A percentile compares a stretch with the other conserved stretches of the same genome.
Conservation (phyloP, 2,888 invertebrate genomes). For the Phyto melanocephala region DNA sequence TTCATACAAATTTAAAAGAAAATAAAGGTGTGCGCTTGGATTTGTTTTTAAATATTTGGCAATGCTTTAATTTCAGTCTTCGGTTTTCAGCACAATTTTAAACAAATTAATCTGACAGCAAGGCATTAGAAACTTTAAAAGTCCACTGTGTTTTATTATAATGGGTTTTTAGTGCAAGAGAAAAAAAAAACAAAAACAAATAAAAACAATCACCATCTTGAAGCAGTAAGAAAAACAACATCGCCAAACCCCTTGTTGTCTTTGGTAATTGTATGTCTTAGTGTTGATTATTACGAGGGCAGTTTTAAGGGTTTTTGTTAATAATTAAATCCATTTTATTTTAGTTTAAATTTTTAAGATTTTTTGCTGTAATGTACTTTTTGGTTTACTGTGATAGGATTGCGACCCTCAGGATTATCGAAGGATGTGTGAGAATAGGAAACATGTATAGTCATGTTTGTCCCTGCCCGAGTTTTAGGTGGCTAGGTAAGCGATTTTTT, state of each 20-base stretch:
- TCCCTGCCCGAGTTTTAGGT: too few species aligned
- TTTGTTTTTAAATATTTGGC: background rate
- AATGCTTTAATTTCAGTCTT: background rate
- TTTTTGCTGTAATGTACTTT: too few species aligned
- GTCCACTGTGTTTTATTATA: constrained; percentile 16
- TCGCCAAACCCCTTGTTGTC: constrained; percentile 20
- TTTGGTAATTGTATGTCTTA: background rate
- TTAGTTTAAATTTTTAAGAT: too few species aligned
- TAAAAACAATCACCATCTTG: constrained; percentile 3
- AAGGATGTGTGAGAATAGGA: too few species aligned
- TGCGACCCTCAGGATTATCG: too few species aligned
- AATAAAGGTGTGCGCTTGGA: background rate
- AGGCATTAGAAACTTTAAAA: background rate
- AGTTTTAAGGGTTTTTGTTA: background rate
- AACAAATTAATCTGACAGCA: too few species aligned
- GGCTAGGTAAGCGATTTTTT: too few species aligned
- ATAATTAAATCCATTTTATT: too few species aligned
- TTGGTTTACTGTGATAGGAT: too few species aligned
- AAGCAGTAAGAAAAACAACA: background rate
- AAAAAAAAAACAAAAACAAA: background rate
- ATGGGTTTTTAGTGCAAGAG: background rate
- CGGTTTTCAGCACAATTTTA: too few species aligned
- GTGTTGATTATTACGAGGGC: background rate
- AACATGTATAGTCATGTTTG: too few species aligned
- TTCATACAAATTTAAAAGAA: background rate